These are phyloP conservation scores for Nephrotoma guestfalica DNA, from an alignment of 2,888 invertebrate species.

Conservation along the genomic window DNA sequence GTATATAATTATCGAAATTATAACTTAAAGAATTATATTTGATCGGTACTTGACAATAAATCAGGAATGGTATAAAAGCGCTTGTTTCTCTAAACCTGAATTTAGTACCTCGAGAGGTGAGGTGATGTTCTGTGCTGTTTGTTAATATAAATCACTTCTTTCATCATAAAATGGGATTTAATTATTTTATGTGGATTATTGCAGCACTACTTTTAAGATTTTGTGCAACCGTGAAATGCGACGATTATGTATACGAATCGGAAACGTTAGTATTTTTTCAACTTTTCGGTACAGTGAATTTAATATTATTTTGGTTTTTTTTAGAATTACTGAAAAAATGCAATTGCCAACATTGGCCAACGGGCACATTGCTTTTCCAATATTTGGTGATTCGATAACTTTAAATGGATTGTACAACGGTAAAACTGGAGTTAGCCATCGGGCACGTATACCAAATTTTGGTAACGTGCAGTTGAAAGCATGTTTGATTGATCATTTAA, in stretches of 20 bases:
- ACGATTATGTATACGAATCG: background rate
- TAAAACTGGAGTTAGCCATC: constrained; percentile 37
- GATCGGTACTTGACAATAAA: background rate
- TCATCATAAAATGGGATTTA: background rate
- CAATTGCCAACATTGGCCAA: constrained; percentile 44
- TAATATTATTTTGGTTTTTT: background rate
- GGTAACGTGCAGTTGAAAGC: constrained; percentile 29
- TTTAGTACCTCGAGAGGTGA: background rate
- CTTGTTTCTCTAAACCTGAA: background rate
- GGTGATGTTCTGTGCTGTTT: background rate
- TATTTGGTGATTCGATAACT: constrained; percentile 42
- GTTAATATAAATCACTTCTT: background rate
- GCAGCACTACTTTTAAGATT: background rate
- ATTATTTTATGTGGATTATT: background rate
- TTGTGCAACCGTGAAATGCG: background rate
- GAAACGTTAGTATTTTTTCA: background rate
- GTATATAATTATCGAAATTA: background rate
- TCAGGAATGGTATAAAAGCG: background rate
- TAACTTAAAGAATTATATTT: background rate
- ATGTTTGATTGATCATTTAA: background rate
- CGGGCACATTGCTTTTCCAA: constrained; percentile 42
- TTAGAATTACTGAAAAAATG: background rate
- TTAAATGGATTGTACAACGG: constrained; percentile 47
- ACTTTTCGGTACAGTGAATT: background rate
- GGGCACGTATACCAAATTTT: constrained; percentile 46